Evolutionary conservation across 2,113 vertebrate species (phyloP), one percentile per base, ranked within the genome.

Genomic region (Empidonax traillii): DNA sequence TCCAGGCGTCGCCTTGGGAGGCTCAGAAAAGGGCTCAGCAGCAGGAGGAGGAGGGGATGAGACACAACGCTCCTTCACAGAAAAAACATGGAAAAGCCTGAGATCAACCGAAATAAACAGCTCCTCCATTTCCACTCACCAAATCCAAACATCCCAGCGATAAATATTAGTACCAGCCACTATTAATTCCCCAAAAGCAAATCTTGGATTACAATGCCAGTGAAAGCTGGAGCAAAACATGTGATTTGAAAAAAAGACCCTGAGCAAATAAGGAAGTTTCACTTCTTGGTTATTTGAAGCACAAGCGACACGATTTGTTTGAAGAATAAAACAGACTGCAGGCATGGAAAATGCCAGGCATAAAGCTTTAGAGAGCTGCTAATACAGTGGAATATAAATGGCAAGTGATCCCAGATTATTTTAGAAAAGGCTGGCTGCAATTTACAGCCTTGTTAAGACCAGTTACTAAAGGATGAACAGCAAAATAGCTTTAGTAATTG

Each of bases 191-290:
- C 59, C 44, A 55, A 23, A 1, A 3, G 80, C 30, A 84, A 46
- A 94, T 31, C 52, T 74, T 47, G 18, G 68, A 83, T 84, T 63
- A n/a, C 51, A 80, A 17, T 33, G 53, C 9, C 63, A 90, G 52
- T 30, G 73, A 85, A 93, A 89, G 80, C 59, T 44, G 49, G 35
- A 81, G 61, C 44, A 79, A 82, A 90, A 78, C 33, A 76, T 1
- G 16, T 10, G 3, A 79, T 35, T 76, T 79, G 76, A 58, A 92
- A 61, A 49, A 62, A 83, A 72, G 28, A 19, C 35, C 80, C 62
- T 58, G 66, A 76, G 84, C 87, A 96, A 96, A 89, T 91, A 87
- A 91, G 89, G 75, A 92, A 94, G 74, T 89, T 96, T 91, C 41
- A 58, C 71, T 95, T 94, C 91, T 89, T 82, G 89, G 52, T 55